Evolutionary conservation across 2,797 vertebrate genomes (phyloP).

Genomic region (Syndactyla subalaris): DNA sequence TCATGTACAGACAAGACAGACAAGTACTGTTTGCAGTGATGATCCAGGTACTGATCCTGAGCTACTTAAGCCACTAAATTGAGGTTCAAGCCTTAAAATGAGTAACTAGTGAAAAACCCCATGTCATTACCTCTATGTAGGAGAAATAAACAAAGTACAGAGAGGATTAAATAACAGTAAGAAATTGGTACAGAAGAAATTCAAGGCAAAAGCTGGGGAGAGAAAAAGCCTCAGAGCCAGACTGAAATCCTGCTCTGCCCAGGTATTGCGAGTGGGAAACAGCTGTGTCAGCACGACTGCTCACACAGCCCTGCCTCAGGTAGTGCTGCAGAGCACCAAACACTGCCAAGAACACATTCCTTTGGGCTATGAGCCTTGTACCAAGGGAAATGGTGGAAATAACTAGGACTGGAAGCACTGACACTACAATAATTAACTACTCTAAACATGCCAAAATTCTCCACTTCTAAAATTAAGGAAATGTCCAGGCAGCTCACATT

Average conservation of each 20-base stretch:
- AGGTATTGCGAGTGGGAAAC: neutral
- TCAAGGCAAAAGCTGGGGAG: neutral
- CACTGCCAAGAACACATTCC: neutral
- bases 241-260: neutral
- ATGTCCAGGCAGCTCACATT: neutral
- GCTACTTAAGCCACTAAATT: neutral
- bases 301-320: neutral
- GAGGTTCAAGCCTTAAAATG: neutral
- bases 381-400: neutral
- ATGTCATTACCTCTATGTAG: neutral
- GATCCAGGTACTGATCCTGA: neutral
- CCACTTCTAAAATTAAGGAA: neutral
- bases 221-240: neutral
- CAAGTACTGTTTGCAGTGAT: neutral
- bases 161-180: neutral
- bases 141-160: neutral
- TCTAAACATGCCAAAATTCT: neutral
- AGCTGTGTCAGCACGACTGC: neutral
- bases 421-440: neutral
- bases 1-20: neutral
- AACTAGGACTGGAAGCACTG: neutral
- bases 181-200: neutral
- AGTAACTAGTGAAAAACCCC: neutral
- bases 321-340: neutral
- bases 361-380: neutral